Conservation (phyloP, 2,797 vertebrate genomes). For the Bradypodion ventrale region DNA sequence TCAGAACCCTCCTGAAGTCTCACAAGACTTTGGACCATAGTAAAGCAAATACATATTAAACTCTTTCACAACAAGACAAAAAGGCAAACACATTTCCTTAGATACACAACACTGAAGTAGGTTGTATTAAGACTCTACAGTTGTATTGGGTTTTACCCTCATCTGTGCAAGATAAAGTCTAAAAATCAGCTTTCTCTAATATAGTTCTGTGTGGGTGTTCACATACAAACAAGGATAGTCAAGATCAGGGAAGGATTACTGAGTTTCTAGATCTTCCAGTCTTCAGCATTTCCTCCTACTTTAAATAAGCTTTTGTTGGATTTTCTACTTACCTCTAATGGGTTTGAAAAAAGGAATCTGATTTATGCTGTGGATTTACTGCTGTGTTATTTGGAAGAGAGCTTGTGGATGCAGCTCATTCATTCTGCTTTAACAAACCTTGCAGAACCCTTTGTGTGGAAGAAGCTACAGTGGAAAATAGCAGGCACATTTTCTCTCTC, state of each 20-base stretch:
- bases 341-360: conserved; percentile 11
- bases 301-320: conserved; percentile 28
- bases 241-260: conserved; percentile 12
- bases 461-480: conserved; percentile 21
- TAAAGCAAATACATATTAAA: too few species aligned
- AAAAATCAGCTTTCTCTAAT: conserved; percentile 6
- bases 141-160: conserved; percentile 13
- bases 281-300: conserved; percentile 14
- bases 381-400: neutral
- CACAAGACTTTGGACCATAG: too few species aligned
- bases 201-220: conserved; percentile 1
- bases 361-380: conserved; percentile 19
- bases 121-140: neutral
- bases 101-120: too few species aligned
- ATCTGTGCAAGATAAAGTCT: conserved; percentile 1
- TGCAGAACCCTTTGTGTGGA: conserved; percentile 18
- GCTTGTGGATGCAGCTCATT: conserved; percentile 22
- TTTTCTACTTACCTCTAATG: conserved; percentile 19
- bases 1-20: too few species aligned
- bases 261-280: neutral
- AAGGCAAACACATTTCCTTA: too few species aligned
- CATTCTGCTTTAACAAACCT: conserved; percentile 30
- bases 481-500: conserved; percentile 10
- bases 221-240: neutral
- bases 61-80: too few species aligned